Percentiles rank a stretch among this genome's conserved stretches.
These are phyloP conservation scores for Campaea margaritaria DNA, from an alignment of 2,888 invertebrate genomes.

Conservation along the genomic window DNA sequence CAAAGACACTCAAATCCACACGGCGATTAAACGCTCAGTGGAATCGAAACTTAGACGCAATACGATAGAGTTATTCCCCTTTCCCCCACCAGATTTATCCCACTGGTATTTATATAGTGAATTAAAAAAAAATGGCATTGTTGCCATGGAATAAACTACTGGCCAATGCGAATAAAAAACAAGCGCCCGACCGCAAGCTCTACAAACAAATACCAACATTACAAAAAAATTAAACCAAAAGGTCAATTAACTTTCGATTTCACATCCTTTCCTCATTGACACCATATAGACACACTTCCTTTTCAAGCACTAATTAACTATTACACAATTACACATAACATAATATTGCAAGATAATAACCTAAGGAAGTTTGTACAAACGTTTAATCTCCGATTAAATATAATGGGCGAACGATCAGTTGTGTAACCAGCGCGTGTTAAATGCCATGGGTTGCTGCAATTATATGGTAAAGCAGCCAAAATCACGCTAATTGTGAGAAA, in stretches of 20 bases:
- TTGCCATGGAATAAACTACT: no score
- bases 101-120: no score
- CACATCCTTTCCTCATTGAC: constrained; percentile 4
- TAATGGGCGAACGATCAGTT: constrained; percentile 20
- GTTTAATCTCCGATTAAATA: constrained; percentile 25
- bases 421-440: constrained; percentile 17
- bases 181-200: no score
- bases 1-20: no score
- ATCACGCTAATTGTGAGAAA: neutral
- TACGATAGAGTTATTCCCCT: no score
- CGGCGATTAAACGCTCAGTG: no score
- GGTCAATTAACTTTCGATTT: constrained; percentile 7
- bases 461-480: constrained; percentile 2
- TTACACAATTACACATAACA: constrained; percentile 10
- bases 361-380: constrained; percentile 18
- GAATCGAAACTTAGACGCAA: no score
- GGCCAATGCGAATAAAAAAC: no score
- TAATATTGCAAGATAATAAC: constrained; percentile 13
- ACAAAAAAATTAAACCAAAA: no score
- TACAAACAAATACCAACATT: no score
- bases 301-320: constrained; percentile 6
- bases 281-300: constrained; percentile 8
- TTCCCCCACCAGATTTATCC: no score
- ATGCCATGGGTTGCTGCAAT: constrained; percentile 21
- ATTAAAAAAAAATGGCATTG: no score